Conservation (phyloP, 2,797 vertebrate species). For the Manis javanica region DNA sequence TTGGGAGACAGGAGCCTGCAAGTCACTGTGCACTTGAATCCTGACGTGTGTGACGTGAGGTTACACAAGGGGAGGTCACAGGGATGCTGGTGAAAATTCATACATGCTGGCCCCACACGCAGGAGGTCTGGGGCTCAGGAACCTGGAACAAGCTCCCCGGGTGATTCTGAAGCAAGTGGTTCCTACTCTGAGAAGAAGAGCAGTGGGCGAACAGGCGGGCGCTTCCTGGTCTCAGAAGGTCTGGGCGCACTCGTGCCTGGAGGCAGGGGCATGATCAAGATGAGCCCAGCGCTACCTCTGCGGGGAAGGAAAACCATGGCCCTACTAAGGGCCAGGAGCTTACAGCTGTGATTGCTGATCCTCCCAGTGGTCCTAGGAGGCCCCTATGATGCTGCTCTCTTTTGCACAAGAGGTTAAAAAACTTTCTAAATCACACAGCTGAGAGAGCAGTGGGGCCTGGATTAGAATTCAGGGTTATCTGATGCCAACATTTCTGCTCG, state of each 20-base stretch:
- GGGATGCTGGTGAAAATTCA: background rate
- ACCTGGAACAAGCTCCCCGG: background rate
- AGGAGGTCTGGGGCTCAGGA: background rate
- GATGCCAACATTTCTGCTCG: background rate
- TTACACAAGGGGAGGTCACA: background rate
- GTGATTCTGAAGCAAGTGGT: background rate
- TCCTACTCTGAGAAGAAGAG: background rate
- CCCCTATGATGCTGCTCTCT: background rate
- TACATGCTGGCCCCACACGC: background rate
- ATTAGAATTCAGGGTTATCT: background rate
- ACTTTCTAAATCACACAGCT: background rate
- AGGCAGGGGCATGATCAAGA: accelerated
- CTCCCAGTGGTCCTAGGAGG: background rate
- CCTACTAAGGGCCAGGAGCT: background rate
- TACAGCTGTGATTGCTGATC: too few relatives aligned
- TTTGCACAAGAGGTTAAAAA: background rate
- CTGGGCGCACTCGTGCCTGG: background rate
- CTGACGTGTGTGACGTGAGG: too few relatives aligned
- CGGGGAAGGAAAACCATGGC: background rate
- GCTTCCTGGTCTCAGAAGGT: background rate
- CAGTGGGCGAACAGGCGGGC: background rate
- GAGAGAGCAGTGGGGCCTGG: background rate
- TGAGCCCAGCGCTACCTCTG: background rate
- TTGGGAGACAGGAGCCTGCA: background rate
- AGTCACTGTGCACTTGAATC: background rate